These are phyloP conservation scores for Chamaetylas fuelleborni DNA, from an alignment of 2,113 vertebrate genomes.

Conservation along the genomic window DNA sequence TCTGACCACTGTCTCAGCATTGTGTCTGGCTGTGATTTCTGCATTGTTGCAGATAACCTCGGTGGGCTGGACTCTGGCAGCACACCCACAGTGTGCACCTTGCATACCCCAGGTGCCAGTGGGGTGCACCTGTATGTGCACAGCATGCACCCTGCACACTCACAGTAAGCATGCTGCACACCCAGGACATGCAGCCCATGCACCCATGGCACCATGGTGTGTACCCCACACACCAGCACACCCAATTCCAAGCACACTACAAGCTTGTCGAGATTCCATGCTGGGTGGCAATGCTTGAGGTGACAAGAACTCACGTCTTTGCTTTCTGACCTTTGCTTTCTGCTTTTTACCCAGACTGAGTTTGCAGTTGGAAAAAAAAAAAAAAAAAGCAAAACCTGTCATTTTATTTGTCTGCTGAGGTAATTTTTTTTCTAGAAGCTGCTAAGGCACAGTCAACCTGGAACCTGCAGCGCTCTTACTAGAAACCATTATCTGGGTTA, in stretches of 20 bases:
- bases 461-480: background rate
- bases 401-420: background rate
- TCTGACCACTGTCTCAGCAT: background rate
- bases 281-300: background rate
- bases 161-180: background rate
- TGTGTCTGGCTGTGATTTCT: background rate
- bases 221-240: rapidly evolving
- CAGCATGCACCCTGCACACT: background rate
- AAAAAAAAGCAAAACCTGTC: background rate
- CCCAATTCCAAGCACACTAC: background rate
- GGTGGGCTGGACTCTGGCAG: background rate
- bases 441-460: background rate
- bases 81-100: rapidly evolving
- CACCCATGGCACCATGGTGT: background rate
- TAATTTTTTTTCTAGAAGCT: background rate
- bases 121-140: background rate
- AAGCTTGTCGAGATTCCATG: rapidly evolving
- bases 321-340: background rate
- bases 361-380: background rate
- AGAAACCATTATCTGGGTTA: background rate
- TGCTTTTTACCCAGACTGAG: background rate
- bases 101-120: rapidly evolving
- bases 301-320: background rate
- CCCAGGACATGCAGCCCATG: rapidly evolving
- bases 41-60: background rate